Percentiles rank a stretch among this genome's conserved stretches.
These are phyloP conservation scores for Athalia rosae DNA, from an alignment of 2,888 invertebrate genomes.

Conservation along the genomic window DNA sequence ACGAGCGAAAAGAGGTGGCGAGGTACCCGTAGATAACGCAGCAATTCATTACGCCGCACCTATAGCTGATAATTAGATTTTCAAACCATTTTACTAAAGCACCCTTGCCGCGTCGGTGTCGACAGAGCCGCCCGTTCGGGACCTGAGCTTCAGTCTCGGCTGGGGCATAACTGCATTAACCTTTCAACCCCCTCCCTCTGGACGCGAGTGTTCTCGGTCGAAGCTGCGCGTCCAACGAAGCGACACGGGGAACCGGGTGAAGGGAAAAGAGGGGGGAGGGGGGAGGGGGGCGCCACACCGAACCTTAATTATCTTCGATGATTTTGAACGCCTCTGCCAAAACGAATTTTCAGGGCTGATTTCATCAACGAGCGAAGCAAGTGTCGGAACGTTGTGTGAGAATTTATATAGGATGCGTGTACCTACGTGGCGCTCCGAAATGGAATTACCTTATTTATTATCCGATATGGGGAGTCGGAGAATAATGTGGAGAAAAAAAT, in stretches of 20 bases:
- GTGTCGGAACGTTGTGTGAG: background rate
- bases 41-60: constrained; percentile 71
- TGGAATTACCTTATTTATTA: no score
- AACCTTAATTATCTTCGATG: constrained; percentile 70
- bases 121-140: constrained; percentile 53
- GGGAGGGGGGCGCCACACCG: constrained; percentile 60
- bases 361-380: constrained; percentile 51
- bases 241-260: constrained; percentile 41
- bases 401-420: background rate
- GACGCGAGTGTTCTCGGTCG: constrained; percentile 50
- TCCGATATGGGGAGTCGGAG: no score
- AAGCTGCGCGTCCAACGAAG: constrained; percentile 6
- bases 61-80: constrained; percentile 72
- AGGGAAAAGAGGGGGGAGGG: constrained; percentile 50
- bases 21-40: constrained; percentile 63
- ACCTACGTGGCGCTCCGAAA: background rate
- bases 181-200: constrained; percentile 64
- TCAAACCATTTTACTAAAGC: constrained; percentile 71
- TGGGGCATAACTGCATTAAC: constrained; percentile 70
- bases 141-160: constrained; percentile 51
- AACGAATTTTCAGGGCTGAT: constrained; percentile 70
- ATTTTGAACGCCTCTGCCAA: constrained; percentile 68
- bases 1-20: background rate
- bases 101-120: constrained; percentile 50
- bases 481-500: no score